Conservation (phyloP, 2,113 vertebrate species). For the Trogon surrucura region DNA sequence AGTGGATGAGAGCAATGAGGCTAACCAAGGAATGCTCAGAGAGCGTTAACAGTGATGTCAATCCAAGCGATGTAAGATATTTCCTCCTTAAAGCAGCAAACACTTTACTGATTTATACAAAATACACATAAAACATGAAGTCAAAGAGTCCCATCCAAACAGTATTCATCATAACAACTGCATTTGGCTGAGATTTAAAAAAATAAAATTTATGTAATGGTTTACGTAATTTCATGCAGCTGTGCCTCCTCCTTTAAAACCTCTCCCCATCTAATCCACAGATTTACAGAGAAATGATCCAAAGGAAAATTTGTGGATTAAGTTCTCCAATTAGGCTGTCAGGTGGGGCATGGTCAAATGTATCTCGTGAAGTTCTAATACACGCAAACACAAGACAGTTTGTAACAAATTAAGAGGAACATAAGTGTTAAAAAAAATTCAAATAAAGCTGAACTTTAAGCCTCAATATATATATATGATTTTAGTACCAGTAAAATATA, state of each 20-base stretch:
- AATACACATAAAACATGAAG: neutral
- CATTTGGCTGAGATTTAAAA: neutral
- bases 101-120: neutral
- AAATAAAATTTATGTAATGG: neutral
- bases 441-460: neutral
- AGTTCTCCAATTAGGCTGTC: neutral
- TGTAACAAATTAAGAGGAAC: neutral
- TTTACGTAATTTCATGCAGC: neutral
- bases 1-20: neutral
- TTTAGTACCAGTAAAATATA: neutral
- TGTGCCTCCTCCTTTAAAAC: neutral
- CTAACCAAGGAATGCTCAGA: neutral
- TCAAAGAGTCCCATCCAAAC: neutral
- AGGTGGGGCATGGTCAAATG: neutral
- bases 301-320: neutral
- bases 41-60: neutral
- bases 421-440: neutral
- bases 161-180: neutral
- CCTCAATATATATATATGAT: neutral
- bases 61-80: neutral
- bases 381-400: neutral
- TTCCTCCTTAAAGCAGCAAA: neutral
- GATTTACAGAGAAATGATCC: neutral
- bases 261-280: neutral
- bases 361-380: neutral